These are phyloP conservation scores for Phalloptychus januarius DNA, from an alignment of 2,797 vertebrate species.

Conservation along the genomic window DNA sequence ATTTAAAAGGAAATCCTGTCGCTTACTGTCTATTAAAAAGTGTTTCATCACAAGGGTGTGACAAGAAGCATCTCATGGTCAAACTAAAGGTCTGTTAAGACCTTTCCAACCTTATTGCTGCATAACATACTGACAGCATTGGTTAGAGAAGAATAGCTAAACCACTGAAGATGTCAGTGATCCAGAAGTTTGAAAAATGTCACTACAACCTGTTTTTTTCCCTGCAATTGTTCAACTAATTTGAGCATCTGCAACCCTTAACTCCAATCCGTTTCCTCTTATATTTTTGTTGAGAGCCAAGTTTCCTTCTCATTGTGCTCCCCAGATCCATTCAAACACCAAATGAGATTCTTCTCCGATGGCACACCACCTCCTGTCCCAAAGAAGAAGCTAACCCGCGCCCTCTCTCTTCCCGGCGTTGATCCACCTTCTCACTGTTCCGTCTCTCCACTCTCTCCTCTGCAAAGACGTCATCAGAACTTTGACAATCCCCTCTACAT, in stretches of 20 bases:
- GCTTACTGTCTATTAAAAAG: neutral
- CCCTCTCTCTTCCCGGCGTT: constrained; percentile 68
- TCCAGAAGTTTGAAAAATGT: neutral
- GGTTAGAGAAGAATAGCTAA: neutral
- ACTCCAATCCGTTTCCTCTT: neutral
- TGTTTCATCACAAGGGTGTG: neutral
- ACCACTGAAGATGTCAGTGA: neutral
- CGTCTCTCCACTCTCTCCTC: constrained; percentile 26
- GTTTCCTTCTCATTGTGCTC: constrained; percentile 15
- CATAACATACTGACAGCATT: neutral
- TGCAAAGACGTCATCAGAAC: constrained; percentile 30
- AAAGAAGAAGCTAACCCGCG: constrained; percentile 72
- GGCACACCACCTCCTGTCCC: constrained; percentile 77
- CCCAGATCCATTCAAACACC: constrained; percentile 56
- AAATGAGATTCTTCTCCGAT: constrained; percentile 74
- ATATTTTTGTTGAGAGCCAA: neutral
- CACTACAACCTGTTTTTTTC: neutral
- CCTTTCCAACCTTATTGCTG: neutral
- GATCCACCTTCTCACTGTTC: constrained; percentile 5
- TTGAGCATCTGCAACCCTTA: neutral
- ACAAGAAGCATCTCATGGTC: neutral
- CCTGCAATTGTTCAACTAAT: neutral
- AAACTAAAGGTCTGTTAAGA: neutral
- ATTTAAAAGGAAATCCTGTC: neutral
- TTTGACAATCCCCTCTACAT: constrained; percentile 77